phyloP scores from a whole-genome alignment of 2,797 vertebrate species.

The Falco cherrug region DNA sequence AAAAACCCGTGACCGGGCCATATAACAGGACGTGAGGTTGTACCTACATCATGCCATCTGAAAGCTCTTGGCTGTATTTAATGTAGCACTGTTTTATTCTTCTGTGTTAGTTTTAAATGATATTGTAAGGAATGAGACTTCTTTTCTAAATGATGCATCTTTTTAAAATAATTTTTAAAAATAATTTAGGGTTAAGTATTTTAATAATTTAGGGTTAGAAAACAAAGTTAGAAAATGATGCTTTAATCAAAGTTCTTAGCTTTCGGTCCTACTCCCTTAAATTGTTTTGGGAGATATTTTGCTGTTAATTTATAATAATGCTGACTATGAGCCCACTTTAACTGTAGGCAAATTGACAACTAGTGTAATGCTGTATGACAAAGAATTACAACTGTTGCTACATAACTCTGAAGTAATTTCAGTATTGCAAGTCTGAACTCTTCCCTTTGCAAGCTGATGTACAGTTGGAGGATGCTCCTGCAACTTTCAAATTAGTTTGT shows the following conservation, averaged over 20 bases:
- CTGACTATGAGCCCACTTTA: background rate
- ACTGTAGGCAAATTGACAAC: background rate
- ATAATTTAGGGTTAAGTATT: background rate
- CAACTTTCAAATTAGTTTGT: background rate
- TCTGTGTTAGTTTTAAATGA: background rate
- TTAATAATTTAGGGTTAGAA: background rate
- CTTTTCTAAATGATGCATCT: constrained; percentile 32
- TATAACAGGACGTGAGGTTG: background rate
- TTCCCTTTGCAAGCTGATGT: background rate
- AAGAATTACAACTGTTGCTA: background rate
- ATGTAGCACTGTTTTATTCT: background rate
- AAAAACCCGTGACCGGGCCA: background rate
- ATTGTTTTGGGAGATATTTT: background rate
- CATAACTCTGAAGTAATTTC: background rate
- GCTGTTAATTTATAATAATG: background rate
- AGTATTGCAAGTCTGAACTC: background rate
- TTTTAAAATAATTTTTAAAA: background rate
- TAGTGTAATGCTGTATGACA: background rate
- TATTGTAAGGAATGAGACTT: background rate
- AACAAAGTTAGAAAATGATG: background rate
- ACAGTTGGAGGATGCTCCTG: background rate
- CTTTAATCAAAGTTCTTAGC: background rate
- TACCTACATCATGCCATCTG: background rate
- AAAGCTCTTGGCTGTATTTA: background rate
- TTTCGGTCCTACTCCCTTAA: background rate